Percentiles rank a stretch among this genome's conserved stretches.
Evolutionary conservation across 2,113 vertebrate species (phyloP).

Genomic region (Microcebus murinus): DNA sequence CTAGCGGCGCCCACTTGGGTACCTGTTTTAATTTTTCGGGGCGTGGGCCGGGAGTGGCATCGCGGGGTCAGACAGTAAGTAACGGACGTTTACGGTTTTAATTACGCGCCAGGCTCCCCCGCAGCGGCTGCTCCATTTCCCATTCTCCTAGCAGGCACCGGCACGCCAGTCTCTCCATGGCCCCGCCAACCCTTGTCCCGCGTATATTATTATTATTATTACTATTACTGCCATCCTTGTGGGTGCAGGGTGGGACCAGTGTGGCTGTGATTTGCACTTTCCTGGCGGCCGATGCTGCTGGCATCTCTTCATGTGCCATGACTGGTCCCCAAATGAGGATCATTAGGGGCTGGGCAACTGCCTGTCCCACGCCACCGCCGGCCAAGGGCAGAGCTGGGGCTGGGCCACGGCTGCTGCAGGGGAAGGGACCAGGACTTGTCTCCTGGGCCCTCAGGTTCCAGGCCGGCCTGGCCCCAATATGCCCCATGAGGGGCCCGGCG

Average conservation of each 20-base stretch:
- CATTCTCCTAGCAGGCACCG: too few species aligned
- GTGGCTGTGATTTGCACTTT: neutral
- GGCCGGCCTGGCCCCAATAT: neutral
- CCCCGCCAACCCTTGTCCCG: too few species aligned
- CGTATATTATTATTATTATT: too few species aligned
- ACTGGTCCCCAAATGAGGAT: neutral
- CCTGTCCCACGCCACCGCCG: fast-evolving
- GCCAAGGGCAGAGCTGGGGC: neutral
- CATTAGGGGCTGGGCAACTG: too few species aligned
- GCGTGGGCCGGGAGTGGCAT: fast-evolving
- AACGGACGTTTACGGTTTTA: too few species aligned
- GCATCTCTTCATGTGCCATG: neutral
- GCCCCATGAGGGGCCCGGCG: neutral
- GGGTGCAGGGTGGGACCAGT: fast-evolving
- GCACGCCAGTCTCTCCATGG: too few species aligned
- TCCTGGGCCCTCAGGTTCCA: neutral
- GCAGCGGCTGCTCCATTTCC: too few species aligned
- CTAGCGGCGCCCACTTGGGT: too few species aligned
- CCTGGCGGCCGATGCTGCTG: too few species aligned
- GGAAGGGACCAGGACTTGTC: fast-evolving
- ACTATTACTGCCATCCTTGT: too few species aligned
- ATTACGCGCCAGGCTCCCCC: too few species aligned
- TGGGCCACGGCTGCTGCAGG: too few species aligned
- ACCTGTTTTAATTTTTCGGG: fast-evolving
- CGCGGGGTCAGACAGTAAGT: fast-evolving